phyloP scores from a whole-genome alignment of 2,888 invertebrate species.

The Aphrophora alni region DNA sequence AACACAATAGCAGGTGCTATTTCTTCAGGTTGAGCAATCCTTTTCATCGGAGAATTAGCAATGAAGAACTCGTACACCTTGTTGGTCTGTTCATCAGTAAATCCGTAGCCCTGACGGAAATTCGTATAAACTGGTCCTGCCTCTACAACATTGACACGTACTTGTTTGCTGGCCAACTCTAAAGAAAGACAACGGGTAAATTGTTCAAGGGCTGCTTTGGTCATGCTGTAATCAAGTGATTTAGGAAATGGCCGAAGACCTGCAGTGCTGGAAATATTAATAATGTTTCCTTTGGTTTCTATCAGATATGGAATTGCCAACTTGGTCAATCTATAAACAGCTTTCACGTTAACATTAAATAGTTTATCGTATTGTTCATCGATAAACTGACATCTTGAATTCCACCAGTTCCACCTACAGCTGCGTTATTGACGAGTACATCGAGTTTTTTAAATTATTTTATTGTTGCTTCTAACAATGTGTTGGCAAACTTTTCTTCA shows the following conservation, averaged over 20 bases:
- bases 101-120: slow-evolving; percentile 84
- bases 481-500: slow-evolving; percentile 74
- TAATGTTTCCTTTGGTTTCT: slow-evolving; percentile 85
- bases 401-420: slow-evolving; percentile 75
- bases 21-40: slow-evolving; percentile 83
- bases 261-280: slow-evolving; percentile 95
- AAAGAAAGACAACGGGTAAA: no score
- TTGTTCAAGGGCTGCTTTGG: no score
- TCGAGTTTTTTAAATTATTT: slow-evolving; percentile 78
- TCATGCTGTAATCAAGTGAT: slow-evolving; percentile 88
- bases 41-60: slow-evolving; percentile 89
- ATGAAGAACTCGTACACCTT: slow-evolving; percentile 85
- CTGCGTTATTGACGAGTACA: no score
- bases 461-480: slow-evolving; percentile 75
- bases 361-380: slow-evolving; percentile 85
- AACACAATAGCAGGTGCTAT: slow-evolving; percentile 91
- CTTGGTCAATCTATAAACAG: no score
- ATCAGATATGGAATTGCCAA: no score
- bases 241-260: slow-evolving; percentile 91
- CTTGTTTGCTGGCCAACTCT: slow-evolving; percentile 80
- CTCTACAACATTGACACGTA: slow-evolving; percentile 90
- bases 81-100: slow-evolving; percentile 81
- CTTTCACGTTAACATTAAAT: slow-evolving; percentile 90
- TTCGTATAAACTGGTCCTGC: slow-evolving; percentile 95
- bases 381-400: slow-evolving; percentile 87